A percentile compares a stretch with the other conserved stretches of the same genome.
phyloP scores from a whole-genome alignment of 2,888 invertebrate genomes.

The Halocaridina rubra region DNA sequence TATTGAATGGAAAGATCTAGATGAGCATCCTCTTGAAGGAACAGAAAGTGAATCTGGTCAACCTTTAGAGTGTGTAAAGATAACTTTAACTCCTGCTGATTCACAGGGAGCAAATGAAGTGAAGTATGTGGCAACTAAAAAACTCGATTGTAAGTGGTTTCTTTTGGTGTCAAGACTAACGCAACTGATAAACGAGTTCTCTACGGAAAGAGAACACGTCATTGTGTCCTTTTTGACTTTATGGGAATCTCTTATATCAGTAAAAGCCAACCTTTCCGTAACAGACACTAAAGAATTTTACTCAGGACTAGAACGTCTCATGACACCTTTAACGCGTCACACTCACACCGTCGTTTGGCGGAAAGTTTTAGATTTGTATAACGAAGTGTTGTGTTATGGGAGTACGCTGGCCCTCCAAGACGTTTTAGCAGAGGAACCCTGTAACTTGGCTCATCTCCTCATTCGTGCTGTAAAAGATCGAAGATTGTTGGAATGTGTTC shows the following conservation, averaged over 20 bases:
- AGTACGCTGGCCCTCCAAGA: slow-evolving; percentile 90
- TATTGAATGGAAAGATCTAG: slow-evolving; percentile 88
- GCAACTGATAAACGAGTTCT: slow-evolving; percentile 70
- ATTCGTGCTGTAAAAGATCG: slow-evolving; percentile 88
- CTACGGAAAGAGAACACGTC: slow-evolving; percentile 71
- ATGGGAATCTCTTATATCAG: slow-evolving; percentile 91
- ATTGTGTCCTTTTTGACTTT: slow-evolving; percentile 83
- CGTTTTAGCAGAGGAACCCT: slow-evolving; percentile 87
- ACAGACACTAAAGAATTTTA: slow-evolving; percentile 91
- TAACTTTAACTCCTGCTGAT: slow-evolving; percentile 70
- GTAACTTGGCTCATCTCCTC: slow-evolving; percentile 85
- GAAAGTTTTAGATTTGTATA: slow-evolving; percentile 85
- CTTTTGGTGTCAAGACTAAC: slow-evolving; percentile 77
- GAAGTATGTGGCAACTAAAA: slow-evolving; percentile 87
- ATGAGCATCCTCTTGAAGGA: slow-evolving; percentile 78
- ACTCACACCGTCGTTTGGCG: slow-evolving; percentile 87
- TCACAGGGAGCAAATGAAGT: slow-evolving; percentile 71
- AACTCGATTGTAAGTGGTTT: slow-evolving; percentile 86
- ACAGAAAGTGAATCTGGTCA: slow-evolving; percentile 68
- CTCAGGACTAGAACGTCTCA: slow-evolving; percentile 76
- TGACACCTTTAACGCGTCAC: slow-evolving; percentile 65
- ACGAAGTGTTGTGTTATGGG: slow-evolving; percentile 91
- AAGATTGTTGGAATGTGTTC: slow-evolving; percentile 76
- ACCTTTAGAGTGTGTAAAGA: slow-evolving; percentile 67
- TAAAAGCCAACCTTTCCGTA: slow-evolving; percentile 88